Evolutionary conservation across 1,140 invertebrate species (phyloP), one percentile per base, ranked within the genome.

Genomic region (Hestina assimilis): DNA sequence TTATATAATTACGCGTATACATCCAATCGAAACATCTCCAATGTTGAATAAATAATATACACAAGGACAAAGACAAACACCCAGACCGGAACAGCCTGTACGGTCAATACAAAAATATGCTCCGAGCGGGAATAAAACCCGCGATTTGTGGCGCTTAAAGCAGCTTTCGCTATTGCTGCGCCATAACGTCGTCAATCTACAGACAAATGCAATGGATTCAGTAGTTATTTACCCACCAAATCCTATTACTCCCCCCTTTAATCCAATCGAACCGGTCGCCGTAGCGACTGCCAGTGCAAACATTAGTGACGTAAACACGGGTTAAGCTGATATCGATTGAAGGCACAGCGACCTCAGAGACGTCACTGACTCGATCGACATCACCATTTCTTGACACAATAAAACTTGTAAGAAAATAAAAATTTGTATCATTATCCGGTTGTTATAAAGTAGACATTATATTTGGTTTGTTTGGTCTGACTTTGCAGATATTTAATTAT

Each of bases 181-280:
- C 2, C 23, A 35, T 46, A n/a, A 48, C 17, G 29, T 21, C 15
- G 38, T n/a, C n/a, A n/a, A n/a, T n/a, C n/a, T n/a, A 29, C 17
- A 23, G 45, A 23, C 28, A 9, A 15, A 8, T 12, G 21, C 20
- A 28, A 35, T 31, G 14, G 15, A 38, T 48, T 57, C 45, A 41
- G 35, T 48, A 42, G 24, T 59, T 33, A 40, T 60, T 50, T 53
- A 57, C 54, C 45, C 40, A 52, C 38, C 48, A 50, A 53, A 63
- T 56, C 53, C 46, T 53, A 65, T 57, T 62, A 59, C 57, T 51
- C 38, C 43, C 24, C 47, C 20, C 31, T 35, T n/a, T 68, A 67
- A 72, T 72, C 52, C 55, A 69, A 78, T 75, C 64, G 67, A 77
- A 75, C 63, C 75, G 62, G 83, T 86, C 68, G 68, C 79, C 80